Percentiles rank a stretch among this genome's conserved stretches.
Evolutionary conservation across 2,888 invertebrate species (phyloP).

Genomic region (Desoria tigrina): DNA sequence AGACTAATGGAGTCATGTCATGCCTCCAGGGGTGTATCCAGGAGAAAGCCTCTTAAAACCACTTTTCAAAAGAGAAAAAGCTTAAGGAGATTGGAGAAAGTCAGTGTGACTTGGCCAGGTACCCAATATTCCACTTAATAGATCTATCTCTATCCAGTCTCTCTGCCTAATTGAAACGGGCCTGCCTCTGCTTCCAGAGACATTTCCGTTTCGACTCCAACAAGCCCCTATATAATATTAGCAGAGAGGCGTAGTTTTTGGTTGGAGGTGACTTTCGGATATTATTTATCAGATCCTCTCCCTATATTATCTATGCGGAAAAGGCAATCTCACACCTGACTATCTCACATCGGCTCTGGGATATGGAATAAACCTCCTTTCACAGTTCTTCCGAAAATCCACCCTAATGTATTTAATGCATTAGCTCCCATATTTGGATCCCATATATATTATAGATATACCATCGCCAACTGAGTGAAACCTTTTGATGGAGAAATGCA

Average conservation of each 20-base stretch:
- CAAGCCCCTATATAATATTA: no score
- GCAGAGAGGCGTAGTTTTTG: no score
- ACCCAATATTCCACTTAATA: no score
- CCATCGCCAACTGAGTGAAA: conserved; percentile 21
- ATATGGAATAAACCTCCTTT: no score
- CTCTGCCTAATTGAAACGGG: conserved; percentile 1
- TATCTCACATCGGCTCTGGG: conserved; percentile 19
- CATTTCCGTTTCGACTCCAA: not conserved
- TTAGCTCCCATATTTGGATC: conserved; percentile 20
- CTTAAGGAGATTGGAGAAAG: conserved; percentile 12
- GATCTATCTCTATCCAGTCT: not conserved
- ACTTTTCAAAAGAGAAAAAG: conserved; percentile 15
- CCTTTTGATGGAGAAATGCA: conserved; percentile 50
- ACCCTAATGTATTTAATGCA: conserved; percentile 39
- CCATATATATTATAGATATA: no score
- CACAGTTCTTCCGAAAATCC: conserved; percentile 24
- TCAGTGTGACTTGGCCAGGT: not conserved
- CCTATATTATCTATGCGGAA: no score
- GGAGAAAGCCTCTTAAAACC: conserved; percentile 19
- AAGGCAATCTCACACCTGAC: conserved; percentile 17
- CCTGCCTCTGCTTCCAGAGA: no score
- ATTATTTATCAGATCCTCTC: conserved; percentile 10
- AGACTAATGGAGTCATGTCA: conserved; percentile 19
- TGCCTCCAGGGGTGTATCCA: conserved; percentile 20
- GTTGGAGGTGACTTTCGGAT: conserved; percentile 5